Percentiles rank a stretch among this genome's conserved stretches.
Conservation (phyloP, 2,888 invertebrate genomes). For the Nezara viridula region DNA sequence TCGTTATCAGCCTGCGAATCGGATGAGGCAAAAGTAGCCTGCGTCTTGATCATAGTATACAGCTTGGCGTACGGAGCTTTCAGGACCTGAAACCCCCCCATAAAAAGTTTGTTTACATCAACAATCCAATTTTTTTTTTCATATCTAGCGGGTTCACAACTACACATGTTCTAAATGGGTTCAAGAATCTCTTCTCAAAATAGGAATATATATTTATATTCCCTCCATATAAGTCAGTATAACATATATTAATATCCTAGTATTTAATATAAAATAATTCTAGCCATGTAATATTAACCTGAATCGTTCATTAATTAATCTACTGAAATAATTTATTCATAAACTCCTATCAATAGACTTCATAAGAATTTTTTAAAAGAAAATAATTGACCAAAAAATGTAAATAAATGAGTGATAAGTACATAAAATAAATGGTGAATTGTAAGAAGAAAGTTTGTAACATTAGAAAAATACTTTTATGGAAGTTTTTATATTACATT, state of each 20-base stretch:
- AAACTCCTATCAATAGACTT: too few relatives aligned
- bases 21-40: slow-evolving; percentile 86
- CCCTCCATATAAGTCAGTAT: background rate
- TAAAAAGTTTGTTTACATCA: slow-evolving; percentile 25
- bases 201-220: background rate
- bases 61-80: slow-evolving; percentile 97
- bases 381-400: background rate
- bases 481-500: background rate
- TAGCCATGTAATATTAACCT: background rate
- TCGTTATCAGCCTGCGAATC: slow-evolving; percentile 74
- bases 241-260: background rate
- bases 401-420: background rate
- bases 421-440: too few relatives aligned
- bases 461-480: too few relatives aligned
- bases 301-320: background rate
- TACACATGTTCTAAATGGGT: background rate
- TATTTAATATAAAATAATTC: background rate
- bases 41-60: slow-evolving; percentile 96
- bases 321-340: background rate
- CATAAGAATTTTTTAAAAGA: background rate
- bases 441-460: too few relatives aligned
- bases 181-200: background rate
- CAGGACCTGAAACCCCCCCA: slow-evolving; percentile 80
- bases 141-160: background rate
- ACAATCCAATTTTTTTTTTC: background rate